A percentile compares a stretch with the other conserved stretches of the same genome.
Evolutionary conservation across 2,797 vertebrate genomes (phyloP).

Genomic region (Euphonia xanthogaster): DNA sequence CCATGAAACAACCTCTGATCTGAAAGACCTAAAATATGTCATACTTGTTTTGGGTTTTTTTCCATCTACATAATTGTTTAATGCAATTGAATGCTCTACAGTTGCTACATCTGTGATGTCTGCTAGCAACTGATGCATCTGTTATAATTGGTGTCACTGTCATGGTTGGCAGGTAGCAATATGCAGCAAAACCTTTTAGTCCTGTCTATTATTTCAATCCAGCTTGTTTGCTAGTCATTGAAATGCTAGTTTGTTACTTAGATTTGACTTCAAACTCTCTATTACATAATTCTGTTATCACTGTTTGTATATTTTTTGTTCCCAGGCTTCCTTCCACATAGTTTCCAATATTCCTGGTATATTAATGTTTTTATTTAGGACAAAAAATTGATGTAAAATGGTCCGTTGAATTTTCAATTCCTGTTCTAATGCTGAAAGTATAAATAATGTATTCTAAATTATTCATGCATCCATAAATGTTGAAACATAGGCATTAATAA

Average conservation of each 20-base stretch:
- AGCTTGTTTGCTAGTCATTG: not conserved
- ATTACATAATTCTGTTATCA: not conserved
- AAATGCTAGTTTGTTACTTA: not conserved
- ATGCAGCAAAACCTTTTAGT: not conserved
- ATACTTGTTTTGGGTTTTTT: not conserved
- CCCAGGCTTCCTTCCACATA: not conserved
- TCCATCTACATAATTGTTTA: not conserved
- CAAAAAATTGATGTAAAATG: not conserved
- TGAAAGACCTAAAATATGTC: not conserved
- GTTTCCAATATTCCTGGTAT: not conserved
- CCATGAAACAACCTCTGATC: not conserved
- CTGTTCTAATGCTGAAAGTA: not conserved
- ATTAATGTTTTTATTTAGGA: not conserved
- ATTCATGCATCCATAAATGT: conserved; percentile 1
- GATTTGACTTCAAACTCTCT: not conserved
- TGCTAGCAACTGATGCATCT: not conserved
- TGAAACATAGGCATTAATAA: not conserved
- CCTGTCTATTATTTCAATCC: not conserved
- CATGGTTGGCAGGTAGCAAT: not conserved
- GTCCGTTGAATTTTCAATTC: not conserved
- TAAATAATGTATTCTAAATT: not conserved
- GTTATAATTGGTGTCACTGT: not conserved
- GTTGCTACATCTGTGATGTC: not conserved
- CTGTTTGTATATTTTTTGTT: not conserved
- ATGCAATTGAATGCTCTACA: not conserved